Base-by-base conservation (phyloP, 2,888 invertebrate species). In the Boloria selene region DNA sequence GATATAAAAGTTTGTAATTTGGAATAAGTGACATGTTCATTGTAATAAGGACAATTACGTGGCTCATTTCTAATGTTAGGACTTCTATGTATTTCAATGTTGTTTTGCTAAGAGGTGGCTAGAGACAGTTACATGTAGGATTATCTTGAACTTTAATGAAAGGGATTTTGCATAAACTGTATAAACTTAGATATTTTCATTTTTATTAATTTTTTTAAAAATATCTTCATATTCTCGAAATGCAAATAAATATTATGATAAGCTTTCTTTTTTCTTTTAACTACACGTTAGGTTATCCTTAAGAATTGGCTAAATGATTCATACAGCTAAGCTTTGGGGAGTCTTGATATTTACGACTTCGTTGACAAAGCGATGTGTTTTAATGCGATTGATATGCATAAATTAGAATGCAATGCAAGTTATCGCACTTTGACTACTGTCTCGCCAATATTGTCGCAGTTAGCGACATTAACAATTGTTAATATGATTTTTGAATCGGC, bases 351-450 rank as follows among this genome's bases (percentile, higher is more conserved):
- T 59, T 47, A 80, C 82, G 83, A 71, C 78, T 83, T 78, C 85
- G 85, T 87, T 82, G 83, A 86, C 77, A 84, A 91, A 92, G 91
- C 92, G 84, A 90, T 91, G 90, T 90, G 88, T 85, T 86, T 74
- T 84, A 83, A 81, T 82, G 90, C 86, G 82, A 78, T 86, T 78
- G 80, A 80, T 86, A 88, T 88, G 88, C 86, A 83, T 77, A 87
- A 83, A 83, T 78, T 75, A 78, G 78, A 88, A 88, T 88, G 83
- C 84, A 80, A 77, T 80, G 86, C 90, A 91, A 91, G 92, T 88
- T 90, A 92, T 91, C 92, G 90, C 90, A 80, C 76, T 79, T 77
- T 75, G 76, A 76, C 69, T 74, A 78, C 74, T 75, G 79, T 82
- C 81, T 78, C 82, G 85, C 84, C 86, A 88, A 88, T 89, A 71